phyloP scores from a whole-genome alignment of 2,888 invertebrate genomes.

The Atherix ibis region DNA sequence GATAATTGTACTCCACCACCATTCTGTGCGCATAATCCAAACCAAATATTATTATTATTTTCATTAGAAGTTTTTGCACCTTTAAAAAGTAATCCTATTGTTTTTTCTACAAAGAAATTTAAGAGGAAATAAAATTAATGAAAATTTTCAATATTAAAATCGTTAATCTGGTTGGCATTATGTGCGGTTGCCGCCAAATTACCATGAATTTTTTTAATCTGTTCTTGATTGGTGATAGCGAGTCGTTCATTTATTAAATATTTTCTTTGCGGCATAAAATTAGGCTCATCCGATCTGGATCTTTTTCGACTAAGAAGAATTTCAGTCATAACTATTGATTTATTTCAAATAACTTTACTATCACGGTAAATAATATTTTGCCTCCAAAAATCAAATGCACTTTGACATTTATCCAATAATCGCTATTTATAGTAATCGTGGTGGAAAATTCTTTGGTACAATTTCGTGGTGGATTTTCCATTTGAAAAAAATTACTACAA shows the following conservation, averaged over 20 bases:
- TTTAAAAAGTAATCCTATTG: slow-evolving; percentile 13
- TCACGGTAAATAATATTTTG: no score
- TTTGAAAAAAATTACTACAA: no score
- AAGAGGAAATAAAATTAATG: no score
- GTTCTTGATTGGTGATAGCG: slow-evolving; percentile 10
- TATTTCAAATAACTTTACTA: no score
- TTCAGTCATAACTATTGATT: no score
- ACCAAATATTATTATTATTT: slow-evolving; percentile 9
- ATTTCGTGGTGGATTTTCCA: no score
- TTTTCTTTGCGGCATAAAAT: slow-evolving; percentile 12
- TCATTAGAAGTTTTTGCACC: slow-evolving; percentile 12
- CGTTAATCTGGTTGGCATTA: background rate
- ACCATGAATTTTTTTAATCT: slow-evolving; percentile 14
- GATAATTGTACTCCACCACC: no score
- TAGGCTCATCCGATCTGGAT: slow-evolving; percentile 11
- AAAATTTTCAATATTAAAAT: background rate
- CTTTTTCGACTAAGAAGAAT: slow-evolving; percentile 12
- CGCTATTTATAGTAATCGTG: no score
- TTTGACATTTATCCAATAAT: no score
- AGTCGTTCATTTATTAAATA: slow-evolving; percentile 13
- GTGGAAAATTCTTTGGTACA: no score
- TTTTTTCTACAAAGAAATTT: slow-evolving; percentile 12
- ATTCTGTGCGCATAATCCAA: no score
- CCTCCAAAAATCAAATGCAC: no score
- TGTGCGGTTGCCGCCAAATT: slow-evolving; percentile 1